Percentiles rank a stretch among this genome's conserved stretches.
Evolutionary conservation across 2,888 invertebrate species (phyloP).

Genomic region (Drosophila subsilvestris): DNA sequence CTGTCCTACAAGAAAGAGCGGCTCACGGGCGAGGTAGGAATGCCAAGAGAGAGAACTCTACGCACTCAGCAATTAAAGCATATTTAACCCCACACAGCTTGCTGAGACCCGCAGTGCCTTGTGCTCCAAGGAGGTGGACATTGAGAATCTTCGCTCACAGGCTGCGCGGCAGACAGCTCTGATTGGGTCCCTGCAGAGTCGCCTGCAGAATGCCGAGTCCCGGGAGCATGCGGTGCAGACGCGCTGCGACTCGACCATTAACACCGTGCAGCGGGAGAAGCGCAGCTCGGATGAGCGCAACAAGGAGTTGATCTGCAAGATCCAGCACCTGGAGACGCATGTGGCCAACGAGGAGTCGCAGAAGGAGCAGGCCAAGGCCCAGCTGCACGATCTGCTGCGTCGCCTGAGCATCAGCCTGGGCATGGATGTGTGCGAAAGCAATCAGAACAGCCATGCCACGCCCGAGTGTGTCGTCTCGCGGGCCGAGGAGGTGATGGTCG

Average conservation of each 20-base stretch:
- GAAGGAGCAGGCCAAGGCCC: constrained; percentile 88
- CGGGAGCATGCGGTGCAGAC: constrained; percentile 89
- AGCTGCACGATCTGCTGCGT: constrained; percentile 89
- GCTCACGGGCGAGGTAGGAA: constrained; percentile 89
- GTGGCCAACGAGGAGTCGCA: constrained; percentile 90
- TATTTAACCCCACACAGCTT: constrained; percentile 84
- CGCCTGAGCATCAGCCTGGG: constrained; percentile 90
- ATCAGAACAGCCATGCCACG: constrained; percentile 85
- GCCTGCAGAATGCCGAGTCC: constrained; percentile 91
- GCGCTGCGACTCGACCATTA: constrained; percentile 88
- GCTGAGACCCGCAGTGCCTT: constrained; percentile 89
- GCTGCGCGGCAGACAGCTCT: constrained; percentile 92
- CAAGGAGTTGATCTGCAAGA: constrained; percentile 90
- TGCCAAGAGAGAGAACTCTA: rapidly evolving
- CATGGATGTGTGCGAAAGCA: constrained; percentile 87
- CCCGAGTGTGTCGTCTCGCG: constrained; percentile 91
- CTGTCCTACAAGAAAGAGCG: constrained; percentile 93
- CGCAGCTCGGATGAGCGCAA: constrained; percentile 90
- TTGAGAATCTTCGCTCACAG: constrained; percentile 93
- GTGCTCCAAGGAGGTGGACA: constrained; percentile 90
- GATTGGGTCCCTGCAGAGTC: constrained; percentile 91
- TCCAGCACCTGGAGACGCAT: constrained; percentile 89
- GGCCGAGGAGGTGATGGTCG: constrained; percentile 91
- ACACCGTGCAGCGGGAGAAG: constrained; percentile 90
- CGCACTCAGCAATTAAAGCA: no score